Base-by-base conservation (phyloP, 2,888 invertebrate genomes). In the Hypercompe scribonia region DNA sequence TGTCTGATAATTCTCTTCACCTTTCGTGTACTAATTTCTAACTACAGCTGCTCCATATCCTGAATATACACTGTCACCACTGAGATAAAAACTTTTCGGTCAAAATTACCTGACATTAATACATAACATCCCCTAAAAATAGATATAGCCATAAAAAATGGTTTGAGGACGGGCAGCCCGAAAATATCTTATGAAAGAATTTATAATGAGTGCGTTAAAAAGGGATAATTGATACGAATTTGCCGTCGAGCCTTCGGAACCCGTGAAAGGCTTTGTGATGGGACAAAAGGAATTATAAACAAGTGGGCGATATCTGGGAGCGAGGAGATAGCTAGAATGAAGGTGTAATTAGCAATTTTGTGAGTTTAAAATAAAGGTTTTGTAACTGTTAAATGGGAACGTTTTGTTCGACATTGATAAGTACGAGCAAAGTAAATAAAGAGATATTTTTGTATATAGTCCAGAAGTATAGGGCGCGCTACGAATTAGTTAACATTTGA, bases 181-280 rank as follows among this genome's bases (percentile, higher is more conserved):
- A 86, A 91, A 91, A 91, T 92, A 92, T 92, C 92, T 92, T 92
- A 89, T 93, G 92, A 92, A 93, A 91, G 93, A 93, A 93, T 93
- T 88, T 84, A 86, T 92, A 92, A 93, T 93, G 91, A 91, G 91
- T 74, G 75, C 77, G 82, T 75, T 86, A 86, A 87, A 89, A 87
- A 88, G 88, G 89, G 90, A 93, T 93, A 94, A 94, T 94, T 94
- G 93, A 93, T 93, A 92, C 92, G 90, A 93, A 92, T 93, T 93
- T 92, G 88, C 88, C 90, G 90, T 83, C 82, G 80, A 87, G 89
- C 87, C 89, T 88, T 86, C 86, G 81, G 84, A 78, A 8, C 54
- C 83, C 85, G 82, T 83, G 82, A 81, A 84, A 85, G 88, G 89
- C 88, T 91, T 89, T 92, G 88, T 89, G 88, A 82, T 78, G 86